phyloP scores from a whole-genome alignment of 2,888 invertebrate genomes.

The Sarcophaga subvicina region DNA sequence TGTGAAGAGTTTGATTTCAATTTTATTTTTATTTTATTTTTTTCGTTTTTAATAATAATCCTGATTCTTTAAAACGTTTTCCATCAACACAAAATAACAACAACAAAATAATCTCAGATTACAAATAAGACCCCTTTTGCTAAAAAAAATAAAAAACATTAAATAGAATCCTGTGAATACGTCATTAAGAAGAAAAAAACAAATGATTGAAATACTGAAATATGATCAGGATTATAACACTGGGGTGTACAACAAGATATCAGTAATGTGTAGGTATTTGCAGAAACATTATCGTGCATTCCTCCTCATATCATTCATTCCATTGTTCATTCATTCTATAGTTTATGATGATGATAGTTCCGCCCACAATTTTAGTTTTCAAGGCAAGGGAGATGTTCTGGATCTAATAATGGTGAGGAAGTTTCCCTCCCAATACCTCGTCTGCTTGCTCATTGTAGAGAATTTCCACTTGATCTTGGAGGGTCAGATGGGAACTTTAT shows the following conservation, averaged over 20 bases:
- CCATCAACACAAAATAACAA: constrained; percentile 22
- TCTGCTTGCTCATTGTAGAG: too few species aligned
- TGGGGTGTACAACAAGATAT: not conserved
- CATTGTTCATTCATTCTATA: too few species aligned
- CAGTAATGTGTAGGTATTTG: not conserved
- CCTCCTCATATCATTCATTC: too few species aligned
- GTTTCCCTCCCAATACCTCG: too few species aligned
- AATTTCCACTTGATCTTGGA: too few species aligned
- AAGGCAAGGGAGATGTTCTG: too few species aligned
- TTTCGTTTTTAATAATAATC: constrained; percentile 32
- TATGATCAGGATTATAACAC: not conserved
- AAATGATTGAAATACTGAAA: not conserved
- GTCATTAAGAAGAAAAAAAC: constrained; percentile 21
- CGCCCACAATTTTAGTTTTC: too few species aligned
- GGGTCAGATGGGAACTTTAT: too few species aligned
- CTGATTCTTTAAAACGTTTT: constrained; percentile 38
- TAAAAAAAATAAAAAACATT: not conserved
- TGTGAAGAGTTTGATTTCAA: not conserved
- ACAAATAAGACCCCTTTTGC: constrained; percentile 6
- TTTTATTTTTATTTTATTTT: constrained; percentile 9
- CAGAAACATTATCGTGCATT: too few species aligned
- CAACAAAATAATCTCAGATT: constrained; percentile 40
- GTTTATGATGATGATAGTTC: too few species aligned
- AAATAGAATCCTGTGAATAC: constrained; percentile 19
- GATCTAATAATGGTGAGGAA: too few species aligned